Evolutionary conservation across 2,113 vertebrate genomes (phyloP).

Genomic region (Cathartes aura): DNA sequence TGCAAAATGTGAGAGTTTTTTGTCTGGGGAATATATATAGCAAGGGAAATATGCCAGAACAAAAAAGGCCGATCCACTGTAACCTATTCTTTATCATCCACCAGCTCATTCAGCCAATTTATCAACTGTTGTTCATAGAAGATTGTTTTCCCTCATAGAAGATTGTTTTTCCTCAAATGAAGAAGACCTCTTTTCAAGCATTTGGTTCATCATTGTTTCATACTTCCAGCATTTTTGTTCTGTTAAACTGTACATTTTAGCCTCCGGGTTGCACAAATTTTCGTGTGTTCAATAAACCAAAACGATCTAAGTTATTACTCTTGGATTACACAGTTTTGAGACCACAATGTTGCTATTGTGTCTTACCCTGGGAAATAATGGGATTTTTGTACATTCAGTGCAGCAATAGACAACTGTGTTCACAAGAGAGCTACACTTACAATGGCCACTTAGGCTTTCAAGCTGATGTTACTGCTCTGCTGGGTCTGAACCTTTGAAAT

Average conservation of each 20-base stretch:
- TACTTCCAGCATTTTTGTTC: constrained; percentile 23
- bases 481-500: constrained; percentile 7
- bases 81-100: background rate
- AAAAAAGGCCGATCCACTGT: background rate
- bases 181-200: constrained; percentile 7
- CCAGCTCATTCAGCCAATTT: background rate
- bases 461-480: background rate
- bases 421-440: constrained; percentile 33
- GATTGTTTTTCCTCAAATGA: background rate
- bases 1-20: background rate
- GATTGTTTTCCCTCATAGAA: background rate
- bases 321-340: constrained; percentile 67
- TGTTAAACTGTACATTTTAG: constrained; percentile 43
- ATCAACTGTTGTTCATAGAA: background rate
- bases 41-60: background rate
- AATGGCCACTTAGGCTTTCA: constrained; percentile 3
- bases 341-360: constrained; percentile 42
- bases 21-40: background rate
- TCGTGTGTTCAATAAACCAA: constrained; percentile 71
- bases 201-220: background rate
- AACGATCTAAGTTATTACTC: constrained; percentile 68
- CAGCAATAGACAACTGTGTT: constrained; percentile 44
- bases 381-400: constrained; percentile 54
- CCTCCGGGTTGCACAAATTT: constrained; percentile 58
- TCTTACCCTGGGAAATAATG: constrained; percentile 75